A percentile compares a stretch with the other conserved stretches of the same genome.
Evolutionary conservation across 2,888 invertebrate genomes (phyloP).

Genomic region (Trachelus iudaicus): DNA sequence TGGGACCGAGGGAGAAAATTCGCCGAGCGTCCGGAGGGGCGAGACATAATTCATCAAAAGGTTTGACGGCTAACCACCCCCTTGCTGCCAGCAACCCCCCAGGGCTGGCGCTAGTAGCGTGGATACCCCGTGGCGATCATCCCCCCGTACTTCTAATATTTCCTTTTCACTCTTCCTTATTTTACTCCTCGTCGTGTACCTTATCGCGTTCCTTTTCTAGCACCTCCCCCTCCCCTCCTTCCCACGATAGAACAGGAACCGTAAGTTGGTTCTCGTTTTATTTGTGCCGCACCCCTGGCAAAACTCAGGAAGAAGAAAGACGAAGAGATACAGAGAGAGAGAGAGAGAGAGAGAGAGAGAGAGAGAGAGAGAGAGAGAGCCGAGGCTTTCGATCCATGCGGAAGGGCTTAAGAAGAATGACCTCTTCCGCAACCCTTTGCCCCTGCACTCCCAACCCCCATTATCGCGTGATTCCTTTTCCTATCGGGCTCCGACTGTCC

Average conservation of each 20-base stretch:
- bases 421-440: neutral
- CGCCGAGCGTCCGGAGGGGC: neutral
- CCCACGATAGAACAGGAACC: neutral
- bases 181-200: neutral
- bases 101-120: neutral
- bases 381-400: neutral
- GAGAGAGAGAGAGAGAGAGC: too few relatives aligned
- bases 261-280: neutral
- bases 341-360: too few relatives aligned
- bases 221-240: neutral
- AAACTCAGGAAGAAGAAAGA: neutral
- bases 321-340: neutral
- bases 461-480: conserved; percentile 26
- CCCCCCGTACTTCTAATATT: neutral
- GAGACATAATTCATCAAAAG: conserved; percentile 9
- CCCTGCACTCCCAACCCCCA: neutral
- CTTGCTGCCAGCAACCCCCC: neutral
- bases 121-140: neutral
- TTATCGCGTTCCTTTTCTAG: neutral
- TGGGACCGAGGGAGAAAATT: neutral
- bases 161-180: neutral
- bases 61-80: conserved; percentile 3
- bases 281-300: neutral
- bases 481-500: conserved; percentile 20
- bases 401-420: neutral